These are phyloP conservation scores for Drosophila cognata DNA, from an alignment of 2,888 invertebrate genomes.

Conservation along the genomic window DNA sequence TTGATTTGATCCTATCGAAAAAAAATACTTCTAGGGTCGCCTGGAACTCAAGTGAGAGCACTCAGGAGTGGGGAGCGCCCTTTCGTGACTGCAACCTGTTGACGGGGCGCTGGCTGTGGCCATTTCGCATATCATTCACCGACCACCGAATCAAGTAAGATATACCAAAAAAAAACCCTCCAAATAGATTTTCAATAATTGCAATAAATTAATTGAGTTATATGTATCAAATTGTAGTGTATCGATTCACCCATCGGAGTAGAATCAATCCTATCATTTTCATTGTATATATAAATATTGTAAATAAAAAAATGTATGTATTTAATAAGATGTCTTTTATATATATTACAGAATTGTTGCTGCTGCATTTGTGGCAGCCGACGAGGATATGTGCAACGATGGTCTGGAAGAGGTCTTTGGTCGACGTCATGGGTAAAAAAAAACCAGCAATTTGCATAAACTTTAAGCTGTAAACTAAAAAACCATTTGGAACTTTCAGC, in stretches of 20 bases:
- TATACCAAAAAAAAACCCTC: not conserved
- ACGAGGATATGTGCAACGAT: conserved; percentile 91
- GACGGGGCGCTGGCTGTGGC: conserved; percentile 85
- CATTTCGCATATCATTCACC: conserved; percentile 84
- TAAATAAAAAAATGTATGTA: not conserved
- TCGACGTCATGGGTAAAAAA: conserved; percentile 86
- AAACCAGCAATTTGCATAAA: rapidly evolving
- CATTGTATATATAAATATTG: conserved; percentile 1
- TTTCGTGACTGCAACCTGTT: conserved; percentile 85
- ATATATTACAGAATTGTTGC: conserved; percentile 86
- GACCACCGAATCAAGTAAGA: conserved; percentile 84
- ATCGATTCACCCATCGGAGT: not conserved
- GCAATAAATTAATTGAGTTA: not conserved
- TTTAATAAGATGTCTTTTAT: not conserved
- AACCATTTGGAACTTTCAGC: conserved; percentile 54
- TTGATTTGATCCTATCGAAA: conserved; percentile 45
- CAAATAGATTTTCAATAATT: not conserved
- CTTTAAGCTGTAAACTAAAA: not conserved
- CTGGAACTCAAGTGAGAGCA: conserved; percentile 84
- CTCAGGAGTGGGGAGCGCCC: conserved; percentile 85
- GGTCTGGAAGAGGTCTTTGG: conserved; percentile 89
- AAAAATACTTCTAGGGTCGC: conserved; percentile 69
- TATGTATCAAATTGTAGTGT: no score
- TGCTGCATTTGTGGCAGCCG: conserved; percentile 87
- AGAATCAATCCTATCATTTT: not conserved